Evolutionary conservation across 2,888 invertebrate species (phyloP), one percentile per base, ranked within the genome.

Genomic region (Sarcophaga carnaria): DNA sequence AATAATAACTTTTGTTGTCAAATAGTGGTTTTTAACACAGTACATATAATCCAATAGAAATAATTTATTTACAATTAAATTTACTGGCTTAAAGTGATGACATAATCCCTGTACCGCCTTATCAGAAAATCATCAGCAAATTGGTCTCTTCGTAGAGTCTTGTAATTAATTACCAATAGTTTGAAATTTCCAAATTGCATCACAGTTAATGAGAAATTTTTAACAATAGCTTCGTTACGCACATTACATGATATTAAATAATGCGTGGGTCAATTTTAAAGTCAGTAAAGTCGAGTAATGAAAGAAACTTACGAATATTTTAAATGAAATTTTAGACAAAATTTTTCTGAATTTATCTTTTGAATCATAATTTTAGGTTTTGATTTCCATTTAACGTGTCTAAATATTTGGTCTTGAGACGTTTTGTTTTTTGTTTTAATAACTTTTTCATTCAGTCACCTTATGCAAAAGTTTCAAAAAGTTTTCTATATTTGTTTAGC

Each of bases 121-220:
- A 83, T 74, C 49, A 27, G 64, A 76, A 75, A 76, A 59, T 64
- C 69, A 22, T 49, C 49, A 37, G 20, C 67, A 71, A 71, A 66
- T 45, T 76, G 54, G 17, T 25, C 20, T 25, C 25, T n/a, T 59
- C 20, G 54, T 54, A 54, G 54, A 54, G 54, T 54, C 12, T 54
- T 54, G 64, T 71, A 78, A 72, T 78, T 83, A 83, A 83, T 74
- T 71, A 66, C 37, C 67, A 66, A 83, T 78, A 78, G 17, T 45
- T 45, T 72, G 10, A 49, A 45, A 60, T 66, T 72, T 62, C n/a
- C 37, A 54, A 69, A 59, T 72, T 83, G 20, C 77, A 49, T 60
- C 71, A 72, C 47, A 62, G 5, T 27, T 12, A 14, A 49, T 72
- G 77, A 54, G 66, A 83, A 83, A 78, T 54, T 67, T 37, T 70